These are phyloP conservation scores for Globodera rostochiensis DNA, from an alignment of 1,140 invertebrate genomes.

Conservation along the genomic window DNA sequence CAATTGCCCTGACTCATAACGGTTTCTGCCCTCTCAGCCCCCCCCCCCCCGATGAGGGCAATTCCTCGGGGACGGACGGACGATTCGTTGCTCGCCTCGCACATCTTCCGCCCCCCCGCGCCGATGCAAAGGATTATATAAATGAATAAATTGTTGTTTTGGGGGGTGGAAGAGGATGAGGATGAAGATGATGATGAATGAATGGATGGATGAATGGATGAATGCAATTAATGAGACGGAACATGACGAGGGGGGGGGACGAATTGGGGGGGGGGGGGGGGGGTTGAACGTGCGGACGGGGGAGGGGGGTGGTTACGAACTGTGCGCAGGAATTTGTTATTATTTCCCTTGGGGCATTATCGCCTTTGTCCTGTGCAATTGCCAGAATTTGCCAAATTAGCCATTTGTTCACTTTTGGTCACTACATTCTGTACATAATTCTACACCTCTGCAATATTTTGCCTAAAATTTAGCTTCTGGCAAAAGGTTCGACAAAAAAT, in stretches of 20 bases:
- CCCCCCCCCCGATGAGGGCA: neutral
- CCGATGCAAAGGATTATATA: neutral
- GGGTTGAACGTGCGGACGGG: neutral
- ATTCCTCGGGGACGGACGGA: neutral
- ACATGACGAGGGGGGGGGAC: neutral
- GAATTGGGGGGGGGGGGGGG: no score
- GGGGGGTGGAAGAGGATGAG: neutral
- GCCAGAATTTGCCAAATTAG: neutral
- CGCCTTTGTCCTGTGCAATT: neutral
- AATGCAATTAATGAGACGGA: conserved; percentile 1
- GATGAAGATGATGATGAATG: neutral
- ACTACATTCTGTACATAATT: no score
- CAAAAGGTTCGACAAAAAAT: no score
- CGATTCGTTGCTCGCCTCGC: neutral
- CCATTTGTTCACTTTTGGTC: neutral
- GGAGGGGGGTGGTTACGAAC: neutral
- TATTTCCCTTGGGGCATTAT: neutral
- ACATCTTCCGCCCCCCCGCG: neutral
- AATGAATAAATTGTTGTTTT: conserved; percentile 7
- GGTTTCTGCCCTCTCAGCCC: neutral
- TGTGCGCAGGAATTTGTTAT: neutral
- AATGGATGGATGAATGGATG: neutral
- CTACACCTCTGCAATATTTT: no score
- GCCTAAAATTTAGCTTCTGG: no score
- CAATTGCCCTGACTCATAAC: neutral